A percentile compares a stretch with the other conserved stretches of the same genome.
Evolutionary conservation across 2,888 invertebrate genomes (phyloP).

Genomic region (Phyto melanocephala): DNA sequence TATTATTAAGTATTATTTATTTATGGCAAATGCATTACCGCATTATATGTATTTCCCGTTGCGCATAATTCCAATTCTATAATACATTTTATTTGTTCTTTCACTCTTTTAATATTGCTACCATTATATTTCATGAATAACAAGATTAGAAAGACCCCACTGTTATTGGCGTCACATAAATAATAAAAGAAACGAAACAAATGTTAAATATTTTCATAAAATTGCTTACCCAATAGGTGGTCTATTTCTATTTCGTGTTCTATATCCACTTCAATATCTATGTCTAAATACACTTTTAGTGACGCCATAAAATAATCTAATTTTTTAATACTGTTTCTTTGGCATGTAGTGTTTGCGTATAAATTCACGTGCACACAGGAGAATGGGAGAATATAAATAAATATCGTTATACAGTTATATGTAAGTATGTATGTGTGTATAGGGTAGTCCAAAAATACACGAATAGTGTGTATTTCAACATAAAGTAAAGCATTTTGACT

Average conservation of each 20-base stretch:
- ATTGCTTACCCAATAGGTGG: slow-evolving; percentile 33
- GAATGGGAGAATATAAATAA: not conserved
- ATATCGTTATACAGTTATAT: not conserved
- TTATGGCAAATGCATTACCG: too few species aligned
- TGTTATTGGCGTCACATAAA: slow-evolving; percentile 25
- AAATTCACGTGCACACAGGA: not conserved
- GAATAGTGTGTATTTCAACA: too few species aligned
- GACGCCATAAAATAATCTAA: slow-evolving; percentile 44
- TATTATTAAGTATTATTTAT: too few species aligned
- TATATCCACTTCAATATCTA: not conserved
- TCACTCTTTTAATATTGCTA: too few species aligned
- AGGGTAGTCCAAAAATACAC: too few species aligned
- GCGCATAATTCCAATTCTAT: too few species aligned
- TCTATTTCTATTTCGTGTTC: slow-evolving; percentile 26
- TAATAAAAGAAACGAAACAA: not conserved
- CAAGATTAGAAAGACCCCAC: slow-evolving; percentile 14
- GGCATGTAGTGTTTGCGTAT: not conserved
- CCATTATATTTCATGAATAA: too few species aligned
- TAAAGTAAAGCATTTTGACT: too few species aligned
- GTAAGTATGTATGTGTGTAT: too few species aligned
- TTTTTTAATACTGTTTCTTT: slow-evolving; percentile 13
- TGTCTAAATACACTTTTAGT: not conserved
- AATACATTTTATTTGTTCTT: too few species aligned
- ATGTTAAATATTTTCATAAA: slow-evolving; percentile 16
- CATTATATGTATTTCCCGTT: too few species aligned